Evolutionary conservation across 2,888 invertebrate genomes (phyloP).

Genomic region (Galerucella pusilla): DNA sequence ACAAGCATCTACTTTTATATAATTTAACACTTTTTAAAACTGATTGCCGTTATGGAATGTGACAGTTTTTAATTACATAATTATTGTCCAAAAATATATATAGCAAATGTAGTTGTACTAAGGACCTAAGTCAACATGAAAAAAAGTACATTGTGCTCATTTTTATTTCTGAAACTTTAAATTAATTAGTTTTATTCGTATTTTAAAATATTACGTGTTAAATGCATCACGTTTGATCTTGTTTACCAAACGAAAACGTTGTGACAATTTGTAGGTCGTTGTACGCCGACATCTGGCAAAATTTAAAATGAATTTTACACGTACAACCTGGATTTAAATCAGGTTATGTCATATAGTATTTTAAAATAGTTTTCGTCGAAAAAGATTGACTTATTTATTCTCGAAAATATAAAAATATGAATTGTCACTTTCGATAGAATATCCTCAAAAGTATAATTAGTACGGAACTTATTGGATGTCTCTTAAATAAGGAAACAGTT

Average conservation of each 20-base stretch:
- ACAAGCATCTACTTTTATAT: too few relatives aligned
- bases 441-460: not conserved
- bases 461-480: not conserved
- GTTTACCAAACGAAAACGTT: constrained; percentile 10
- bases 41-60: too few relatives aligned
- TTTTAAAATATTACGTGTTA: too few relatives aligned
- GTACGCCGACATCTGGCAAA: constrained; percentile 37
- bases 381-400: constrained; percentile 14
- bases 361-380: constrained; percentile 34
- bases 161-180: too few relatives aligned
- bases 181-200: too few relatives aligned
- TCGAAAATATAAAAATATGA: not conserved
- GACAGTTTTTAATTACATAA: too few relatives aligned
- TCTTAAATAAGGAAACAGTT: not conserved
- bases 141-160: too few relatives aligned
- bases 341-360: constrained; percentile 33
- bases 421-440: not conserved
- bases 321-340: constrained; percentile 32
- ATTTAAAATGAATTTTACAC: constrained; percentile 20
- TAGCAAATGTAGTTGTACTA: too few relatives aligned
- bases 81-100: too few relatives aligned
- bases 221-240: not conserved
- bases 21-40: too few relatives aligned
- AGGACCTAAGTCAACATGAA: too few relatives aligned
- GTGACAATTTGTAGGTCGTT: constrained; percentile 31